These are phyloP conservation scores for Diadema setosum DNA, from an alignment of 35 echinoderm and acorn worm genomes.

Conservation along the genomic window DNA sequence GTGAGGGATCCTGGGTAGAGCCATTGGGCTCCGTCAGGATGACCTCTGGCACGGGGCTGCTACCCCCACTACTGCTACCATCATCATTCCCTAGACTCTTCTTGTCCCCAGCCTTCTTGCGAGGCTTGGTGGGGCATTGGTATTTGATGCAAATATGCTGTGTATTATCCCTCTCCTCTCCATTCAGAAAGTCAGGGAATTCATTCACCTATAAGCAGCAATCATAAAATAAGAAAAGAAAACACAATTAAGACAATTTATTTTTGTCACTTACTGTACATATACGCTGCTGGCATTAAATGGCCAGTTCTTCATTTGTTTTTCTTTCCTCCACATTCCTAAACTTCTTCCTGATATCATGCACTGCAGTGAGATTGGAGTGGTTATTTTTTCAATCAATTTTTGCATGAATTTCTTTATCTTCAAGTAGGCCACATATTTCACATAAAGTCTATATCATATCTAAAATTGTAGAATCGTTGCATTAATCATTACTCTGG, in stretches of 20 bases:
- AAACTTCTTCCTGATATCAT: too few species aligned
- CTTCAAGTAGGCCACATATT: too few species aligned
- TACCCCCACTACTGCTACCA: neutral
- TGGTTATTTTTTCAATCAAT: too few species aligned
- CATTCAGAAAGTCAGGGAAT: constrained; percentile 92
- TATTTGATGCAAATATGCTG: constrained; percentile 86
- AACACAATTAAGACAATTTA: neutral
- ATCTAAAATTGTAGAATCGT: too few species aligned
- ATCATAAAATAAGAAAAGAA: neutral
- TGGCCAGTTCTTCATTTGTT: too few species aligned
- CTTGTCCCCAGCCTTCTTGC: constrained; percentile 13
- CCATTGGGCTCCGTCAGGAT: constrained; percentile 27
- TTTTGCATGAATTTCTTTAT: too few species aligned
- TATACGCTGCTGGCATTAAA: too few species aligned
- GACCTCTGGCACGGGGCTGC: neutral
- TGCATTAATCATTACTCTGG: too few species aligned
- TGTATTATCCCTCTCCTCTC: constrained; percentile 88
- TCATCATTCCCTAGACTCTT: neutral
- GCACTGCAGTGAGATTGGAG: too few species aligned
- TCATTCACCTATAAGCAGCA: constrained; percentile 96
- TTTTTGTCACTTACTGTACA: too few species aligned
- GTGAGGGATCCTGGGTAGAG: neutral
- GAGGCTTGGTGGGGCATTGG: neutral
- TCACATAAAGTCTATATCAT: too few species aligned
- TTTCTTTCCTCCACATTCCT: too few species aligned